phyloP scores from a whole-genome alignment of 2,113 vertebrate genomes.

The Xerus inauris region DNA sequence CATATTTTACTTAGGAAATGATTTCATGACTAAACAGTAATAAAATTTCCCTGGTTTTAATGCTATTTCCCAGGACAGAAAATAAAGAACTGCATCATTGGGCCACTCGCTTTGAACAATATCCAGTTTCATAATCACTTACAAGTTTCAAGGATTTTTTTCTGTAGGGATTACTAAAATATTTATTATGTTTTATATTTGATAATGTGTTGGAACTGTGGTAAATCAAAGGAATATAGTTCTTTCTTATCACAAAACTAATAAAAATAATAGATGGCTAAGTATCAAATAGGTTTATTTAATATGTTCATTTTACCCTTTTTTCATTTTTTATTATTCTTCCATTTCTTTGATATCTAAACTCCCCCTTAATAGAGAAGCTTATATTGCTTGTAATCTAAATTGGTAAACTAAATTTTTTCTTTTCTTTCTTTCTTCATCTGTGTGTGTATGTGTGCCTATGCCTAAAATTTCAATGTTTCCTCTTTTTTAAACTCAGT shows the following conservation, averaged over 20 bases:
- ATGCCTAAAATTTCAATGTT: not conserved
- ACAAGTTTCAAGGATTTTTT: not conserved
- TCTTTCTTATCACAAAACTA: not conserved
- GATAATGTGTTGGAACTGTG: not conserved
- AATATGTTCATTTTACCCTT: not conserved
- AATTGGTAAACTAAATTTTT: not conserved
- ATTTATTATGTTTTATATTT: not conserved
- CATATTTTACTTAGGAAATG: constrained; percentile 43
- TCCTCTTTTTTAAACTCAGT: not conserved
- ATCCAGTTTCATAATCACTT: not conserved
- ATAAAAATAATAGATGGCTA: not conserved
- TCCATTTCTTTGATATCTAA: not conserved
- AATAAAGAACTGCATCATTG: not conserved
- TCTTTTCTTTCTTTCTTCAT: not conserved
- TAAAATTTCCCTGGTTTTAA: not conserved
- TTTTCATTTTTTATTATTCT: not conserved
- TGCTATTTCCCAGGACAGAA: not conserved
- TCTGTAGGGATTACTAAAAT: not conserved
- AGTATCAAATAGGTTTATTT: not conserved
- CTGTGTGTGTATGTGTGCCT: not conserved
- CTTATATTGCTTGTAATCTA: not conserved
- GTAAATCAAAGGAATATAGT: not conserved
- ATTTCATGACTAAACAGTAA: constrained; percentile 29
- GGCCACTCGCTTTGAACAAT: not conserved
- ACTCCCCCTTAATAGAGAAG: not conserved